Evolutionary conservation across 2,113 vertebrate species (phyloP).

Genomic region (Felis chaus): DNA sequence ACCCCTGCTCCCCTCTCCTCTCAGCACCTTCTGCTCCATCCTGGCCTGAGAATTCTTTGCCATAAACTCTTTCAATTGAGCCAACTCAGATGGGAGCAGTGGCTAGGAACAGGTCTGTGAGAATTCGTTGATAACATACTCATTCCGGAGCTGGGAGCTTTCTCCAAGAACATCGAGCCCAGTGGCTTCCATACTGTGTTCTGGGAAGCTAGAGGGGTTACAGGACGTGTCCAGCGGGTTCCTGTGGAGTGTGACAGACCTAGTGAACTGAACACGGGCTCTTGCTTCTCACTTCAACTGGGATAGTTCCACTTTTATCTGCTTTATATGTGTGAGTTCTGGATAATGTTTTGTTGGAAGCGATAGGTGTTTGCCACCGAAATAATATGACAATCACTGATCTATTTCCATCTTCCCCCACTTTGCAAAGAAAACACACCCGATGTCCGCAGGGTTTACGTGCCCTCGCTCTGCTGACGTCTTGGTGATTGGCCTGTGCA

Average conservation of each 20-base stretch:
- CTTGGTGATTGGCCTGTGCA: fast-evolving
- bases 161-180: background rate
- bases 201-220: background rate
- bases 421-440: background rate
- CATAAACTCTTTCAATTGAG: background rate
- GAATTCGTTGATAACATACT: background rate
- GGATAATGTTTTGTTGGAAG: background rate
- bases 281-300: background rate
- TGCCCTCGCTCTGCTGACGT: fast-evolving
- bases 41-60: background rate
- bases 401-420: background rate
- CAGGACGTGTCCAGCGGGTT: background rate
- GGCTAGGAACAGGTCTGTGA: background rate
- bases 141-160: background rate
- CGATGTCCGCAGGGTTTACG: background rate
- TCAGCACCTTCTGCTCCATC: background rate
- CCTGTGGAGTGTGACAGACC: background rate
- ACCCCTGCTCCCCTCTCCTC: background rate
- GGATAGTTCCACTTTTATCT: background rate
- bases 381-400: background rate
- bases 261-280: background rate
- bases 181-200: background rate
- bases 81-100: background rate
- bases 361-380: background rate
- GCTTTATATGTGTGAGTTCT: background rate